Evolutionary conservation across 2,888 invertebrate species (phyloP).

Genomic region (Agonopterix alstromeriana): DNA sequence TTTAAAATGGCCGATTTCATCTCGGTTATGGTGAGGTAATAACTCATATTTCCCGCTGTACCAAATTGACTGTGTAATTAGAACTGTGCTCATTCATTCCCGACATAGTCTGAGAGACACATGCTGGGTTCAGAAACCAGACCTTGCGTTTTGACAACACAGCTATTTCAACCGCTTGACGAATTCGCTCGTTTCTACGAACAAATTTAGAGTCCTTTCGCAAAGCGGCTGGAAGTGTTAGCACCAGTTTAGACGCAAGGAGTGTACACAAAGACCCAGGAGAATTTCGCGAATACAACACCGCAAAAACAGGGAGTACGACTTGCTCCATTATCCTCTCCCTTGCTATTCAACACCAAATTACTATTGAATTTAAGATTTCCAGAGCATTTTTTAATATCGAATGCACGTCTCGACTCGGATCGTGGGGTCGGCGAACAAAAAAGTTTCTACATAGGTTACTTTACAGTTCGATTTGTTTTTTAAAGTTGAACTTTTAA

Average conservation of each 20-base stretch:
- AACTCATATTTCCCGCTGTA: conserved; percentile 65
- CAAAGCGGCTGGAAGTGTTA: conserved; percentile 6
- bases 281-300: conserved; percentile 70
- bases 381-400: conserved; percentile 66
- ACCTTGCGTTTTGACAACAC: conserved; percentile 10
- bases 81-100: conserved; percentile 54
- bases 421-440: conserved; percentile 40
- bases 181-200: background rate
- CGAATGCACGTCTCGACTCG: conserved; percentile 54
- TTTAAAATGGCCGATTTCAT: conserved; percentile 62
- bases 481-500: conserved; percentile 32
- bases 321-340: conserved; percentile 54
- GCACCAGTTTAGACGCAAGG: background rate
- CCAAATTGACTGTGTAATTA: conserved; percentile 75
- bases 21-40: conserved; percentile 59
- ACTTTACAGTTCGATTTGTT: conserved; percentile 23
- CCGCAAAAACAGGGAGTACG: conserved; percentile 69
- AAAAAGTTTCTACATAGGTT: conserved; percentile 31
- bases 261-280: conserved; percentile 53
- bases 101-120: conserved; percentile 49
- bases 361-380: conserved; percentile 74
- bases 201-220: background rate
- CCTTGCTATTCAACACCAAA: conserved; percentile 61
- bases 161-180: conserved; percentile 1
- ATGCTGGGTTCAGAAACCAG: conserved; percentile 67